phyloP scores from a whole-genome alignment of 2,888 invertebrate species.

The Erebia ligea region DNA sequence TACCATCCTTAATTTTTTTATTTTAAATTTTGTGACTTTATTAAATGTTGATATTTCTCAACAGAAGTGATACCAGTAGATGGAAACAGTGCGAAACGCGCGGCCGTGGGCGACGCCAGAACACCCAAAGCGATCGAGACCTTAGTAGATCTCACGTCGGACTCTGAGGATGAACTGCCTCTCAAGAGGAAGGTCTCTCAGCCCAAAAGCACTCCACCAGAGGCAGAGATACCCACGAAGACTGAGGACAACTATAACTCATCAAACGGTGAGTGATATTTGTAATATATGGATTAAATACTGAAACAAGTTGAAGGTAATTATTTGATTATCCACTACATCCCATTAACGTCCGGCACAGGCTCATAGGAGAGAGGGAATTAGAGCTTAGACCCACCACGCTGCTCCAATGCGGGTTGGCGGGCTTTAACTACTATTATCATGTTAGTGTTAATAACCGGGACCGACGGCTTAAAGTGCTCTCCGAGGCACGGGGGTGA shows the following conservation, averaged over 20 bases:
- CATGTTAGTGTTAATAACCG: no score
- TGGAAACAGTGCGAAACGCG: slow-evolving; percentile 59
- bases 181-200: slow-evolving; percentile 83
- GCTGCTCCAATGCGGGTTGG: no score
- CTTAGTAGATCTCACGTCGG: slow-evolving; percentile 88
- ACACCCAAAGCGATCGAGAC: slow-evolving; percentile 67
- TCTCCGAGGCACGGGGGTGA: no score
- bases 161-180: slow-evolving; percentile 88
- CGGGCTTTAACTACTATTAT: no score
- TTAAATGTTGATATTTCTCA: background rate
- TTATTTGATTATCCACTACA: no score
- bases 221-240: slow-evolving; percentile 55
- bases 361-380: no score
- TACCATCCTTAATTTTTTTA: no score
- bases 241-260: slow-evolving; percentile 71
- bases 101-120: slow-evolving; percentile 67
- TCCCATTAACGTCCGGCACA: no score
- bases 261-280: slow-evolving; percentile 52
- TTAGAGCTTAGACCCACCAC: no score
- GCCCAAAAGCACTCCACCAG: slow-evolving; percentile 72
- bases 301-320: no score
- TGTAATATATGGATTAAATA: no score
- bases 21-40: background rate
- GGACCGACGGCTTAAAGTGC: no score
- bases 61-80: slow-evolving; percentile 80